phyloP scores from a whole-genome alignment of 2,113 vertebrate species.

The Condylura cristata region DNA sequence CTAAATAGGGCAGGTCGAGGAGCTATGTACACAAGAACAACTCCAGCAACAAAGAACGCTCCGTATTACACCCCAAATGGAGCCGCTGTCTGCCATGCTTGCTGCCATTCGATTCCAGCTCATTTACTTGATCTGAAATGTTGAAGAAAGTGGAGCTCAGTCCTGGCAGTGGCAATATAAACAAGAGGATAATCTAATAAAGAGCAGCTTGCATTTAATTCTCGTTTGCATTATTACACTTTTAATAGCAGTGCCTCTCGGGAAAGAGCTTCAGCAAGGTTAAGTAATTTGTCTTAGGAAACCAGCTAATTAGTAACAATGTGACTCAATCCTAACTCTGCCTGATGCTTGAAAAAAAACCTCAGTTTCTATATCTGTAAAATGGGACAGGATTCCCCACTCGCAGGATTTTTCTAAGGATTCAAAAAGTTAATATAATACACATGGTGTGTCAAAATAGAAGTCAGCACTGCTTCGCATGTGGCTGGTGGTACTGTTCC shows the following conservation, averaged over 20 bases:
- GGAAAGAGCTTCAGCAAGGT: background rate
- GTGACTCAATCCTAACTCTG: background rate
- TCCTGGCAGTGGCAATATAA: background rate
- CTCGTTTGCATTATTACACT: background rate
- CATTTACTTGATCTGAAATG: background rate
- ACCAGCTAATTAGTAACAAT: background rate
- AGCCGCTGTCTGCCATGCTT: background rate
- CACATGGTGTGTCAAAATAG: background rate
- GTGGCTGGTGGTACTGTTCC: background rate
- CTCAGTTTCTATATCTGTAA: background rate
- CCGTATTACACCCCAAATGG: background rate
- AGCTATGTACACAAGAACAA: background rate
- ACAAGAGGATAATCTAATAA: background rate
- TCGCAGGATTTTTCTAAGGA: background rate
- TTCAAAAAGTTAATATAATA: background rate
- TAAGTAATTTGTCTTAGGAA: background rate
- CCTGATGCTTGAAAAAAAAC: background rate
- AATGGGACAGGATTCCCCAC: background rate
- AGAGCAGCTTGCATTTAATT: constrained; percentile 15
- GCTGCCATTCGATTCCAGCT: background rate
- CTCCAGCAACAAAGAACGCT: background rate
- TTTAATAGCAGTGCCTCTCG: background rate
- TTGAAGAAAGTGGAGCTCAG: background rate
- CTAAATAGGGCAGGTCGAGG: background rate
- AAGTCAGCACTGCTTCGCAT: background rate